Conservation (phyloP, 2,797 vertebrate species). For the Numenius phaeopus region DNA sequence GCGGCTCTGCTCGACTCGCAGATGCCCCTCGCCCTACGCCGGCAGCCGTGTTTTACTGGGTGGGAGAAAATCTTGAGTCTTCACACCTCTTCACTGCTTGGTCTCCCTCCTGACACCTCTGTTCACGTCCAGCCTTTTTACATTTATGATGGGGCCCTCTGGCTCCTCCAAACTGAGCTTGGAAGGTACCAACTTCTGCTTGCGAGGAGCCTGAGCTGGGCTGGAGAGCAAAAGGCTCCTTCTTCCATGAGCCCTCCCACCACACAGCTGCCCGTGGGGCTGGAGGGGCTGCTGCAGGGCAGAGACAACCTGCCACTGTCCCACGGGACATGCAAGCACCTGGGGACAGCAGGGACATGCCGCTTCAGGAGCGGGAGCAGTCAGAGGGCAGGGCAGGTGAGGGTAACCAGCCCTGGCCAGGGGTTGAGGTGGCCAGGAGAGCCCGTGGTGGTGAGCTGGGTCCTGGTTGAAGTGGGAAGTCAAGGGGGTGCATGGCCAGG, state of each 20-base stretch:
- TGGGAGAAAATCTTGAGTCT: neutral
- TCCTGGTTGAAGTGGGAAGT: neutral
- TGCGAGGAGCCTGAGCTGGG: neutral
- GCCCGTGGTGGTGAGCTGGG: neutral
- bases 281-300: neutral
- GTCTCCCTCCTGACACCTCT: neutral
- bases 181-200: neutral
- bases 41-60: neutral
- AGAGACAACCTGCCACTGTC: neutral
- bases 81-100: neutral
- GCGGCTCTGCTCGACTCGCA: neutral
- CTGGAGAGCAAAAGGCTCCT: neutral
- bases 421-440: neutral
- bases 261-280: rapidly evolving
- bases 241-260: neutral
- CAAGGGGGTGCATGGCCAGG: neutral
- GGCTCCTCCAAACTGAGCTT: neutral
- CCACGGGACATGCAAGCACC: rapidly evolving
- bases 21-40: neutral
- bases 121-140: neutral
- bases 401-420: neutral
- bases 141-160: neutral
- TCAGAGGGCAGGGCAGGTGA: neutral
- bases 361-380: neutral
- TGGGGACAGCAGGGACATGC: rapidly evolving